These are phyloP conservation scores for Tenualosa thibaudeaui DNA, from an alignment of 2,797 vertebrate genomes.

Conservation along the genomic window DNA sequence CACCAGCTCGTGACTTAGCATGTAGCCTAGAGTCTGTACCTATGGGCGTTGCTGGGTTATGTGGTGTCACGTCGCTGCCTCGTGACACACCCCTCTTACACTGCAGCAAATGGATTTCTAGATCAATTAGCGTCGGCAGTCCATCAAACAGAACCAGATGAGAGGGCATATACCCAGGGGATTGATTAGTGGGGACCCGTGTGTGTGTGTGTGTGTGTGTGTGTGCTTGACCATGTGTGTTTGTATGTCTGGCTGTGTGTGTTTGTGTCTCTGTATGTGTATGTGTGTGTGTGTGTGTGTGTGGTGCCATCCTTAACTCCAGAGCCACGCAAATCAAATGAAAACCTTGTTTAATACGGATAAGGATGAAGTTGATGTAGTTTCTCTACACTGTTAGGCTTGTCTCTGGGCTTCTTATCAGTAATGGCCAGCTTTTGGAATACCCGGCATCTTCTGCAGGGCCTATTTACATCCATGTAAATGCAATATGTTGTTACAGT, in stretches of 20 bases:
- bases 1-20: background rate
- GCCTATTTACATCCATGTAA: background rate
- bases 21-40: background rate
- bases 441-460: background rate
- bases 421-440: background rate
- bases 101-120: background rate
- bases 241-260: background rate
- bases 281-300: background rate
- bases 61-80: background rate
- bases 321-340: conserved; percentile 6
- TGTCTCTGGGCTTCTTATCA: background rate
- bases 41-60: background rate
- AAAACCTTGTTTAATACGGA: background rate
- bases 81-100: background rate
- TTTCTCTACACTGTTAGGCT: background rate
- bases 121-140: conserved; percentile 21
- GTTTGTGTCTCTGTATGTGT: background rate
- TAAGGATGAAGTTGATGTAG: background rate
- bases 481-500: background rate
- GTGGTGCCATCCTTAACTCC: background rate
- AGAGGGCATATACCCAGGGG: background rate
- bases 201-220: background rate
- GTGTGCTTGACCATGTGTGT: background rate
- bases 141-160: background rate
- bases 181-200: conserved; percentile 15